phyloP scores from a whole-genome alignment of 2,797 vertebrate genomes.

The Gorsachius magnificus region DNA sequence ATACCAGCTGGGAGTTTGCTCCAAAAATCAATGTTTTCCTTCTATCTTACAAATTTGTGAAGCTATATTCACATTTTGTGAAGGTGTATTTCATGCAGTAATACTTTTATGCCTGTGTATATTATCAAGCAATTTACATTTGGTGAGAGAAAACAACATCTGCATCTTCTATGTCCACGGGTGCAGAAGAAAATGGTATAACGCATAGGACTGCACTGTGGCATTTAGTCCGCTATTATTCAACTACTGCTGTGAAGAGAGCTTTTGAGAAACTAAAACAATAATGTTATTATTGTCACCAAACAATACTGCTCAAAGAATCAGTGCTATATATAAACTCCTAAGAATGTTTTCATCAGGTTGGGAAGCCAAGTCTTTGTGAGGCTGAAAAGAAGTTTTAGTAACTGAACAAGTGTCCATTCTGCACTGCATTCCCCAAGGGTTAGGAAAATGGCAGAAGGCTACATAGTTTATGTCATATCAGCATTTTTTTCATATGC shows the following conservation, averaged over 20 bases:
- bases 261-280: constrained; percentile 74
- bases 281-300: constrained; percentile 74
- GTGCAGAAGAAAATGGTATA: constrained; percentile 15
- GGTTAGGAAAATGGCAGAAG: constrained; percentile 74
- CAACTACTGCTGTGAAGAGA: constrained; percentile 61
- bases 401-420: constrained; percentile 72
- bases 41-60: background rate
- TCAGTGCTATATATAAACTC: constrained; percentile 71
- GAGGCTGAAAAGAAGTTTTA: constrained; percentile 66
- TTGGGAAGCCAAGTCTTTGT: constrained; percentile 69
- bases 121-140: background rate
- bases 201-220: background rate
- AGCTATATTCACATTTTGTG: background rate
- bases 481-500: constrained; percentile 50
- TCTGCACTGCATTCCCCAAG: constrained; percentile 62
- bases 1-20: background rate
- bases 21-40: background rate
- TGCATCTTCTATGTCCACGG: background rate
- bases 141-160: background rate
- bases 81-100: background rate
- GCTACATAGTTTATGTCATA: constrained; percentile 49
- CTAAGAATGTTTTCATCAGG: constrained; percentile 74
- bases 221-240: constrained; percentile 38
- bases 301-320: constrained; percentile 72
- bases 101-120: background rate